Percentiles rank a stretch among this genome's conserved stretches.
phyloP scores from a whole-genome alignment of 2,113 vertebrate genomes.

The Eptatretus burgeri region DNA sequence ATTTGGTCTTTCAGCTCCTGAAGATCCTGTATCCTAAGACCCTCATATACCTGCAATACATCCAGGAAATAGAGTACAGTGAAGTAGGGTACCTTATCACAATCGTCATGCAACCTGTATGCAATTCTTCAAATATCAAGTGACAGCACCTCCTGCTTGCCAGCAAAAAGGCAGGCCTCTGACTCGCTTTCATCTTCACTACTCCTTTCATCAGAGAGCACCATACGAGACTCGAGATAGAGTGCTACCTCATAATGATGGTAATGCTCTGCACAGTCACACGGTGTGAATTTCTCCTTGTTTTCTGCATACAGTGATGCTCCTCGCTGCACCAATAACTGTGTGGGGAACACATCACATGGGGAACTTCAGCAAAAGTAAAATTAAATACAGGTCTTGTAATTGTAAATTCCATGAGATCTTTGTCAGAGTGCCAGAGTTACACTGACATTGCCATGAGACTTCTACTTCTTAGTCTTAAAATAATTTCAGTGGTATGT shows the following conservation, averaged over 20 bases:
- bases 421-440: no score
- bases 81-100: no score
- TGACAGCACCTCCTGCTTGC: slow-evolving; percentile 57
- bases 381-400: no score
- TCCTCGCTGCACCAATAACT: slow-evolving; percentile 51
- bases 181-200: slow-evolving; percentile 74
- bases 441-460: no score
- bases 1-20: slow-evolving; percentile 81
- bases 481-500: no score
- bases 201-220: slow-evolving; percentile 61
- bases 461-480: no score
- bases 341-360: slow-evolving; percentile 4
- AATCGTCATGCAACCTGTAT: no score
- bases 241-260: slow-evolving; percentile 86
- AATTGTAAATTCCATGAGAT: no score
- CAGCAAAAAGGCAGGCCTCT: slow-evolving; percentile 57
- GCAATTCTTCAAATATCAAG: neutral
- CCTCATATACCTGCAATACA: slow-evolving; percentile 37
- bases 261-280: slow-evolving; percentile 88
- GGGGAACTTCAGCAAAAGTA: no score
- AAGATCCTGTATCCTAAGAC: slow-evolving; percentile 61
- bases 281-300: slow-evolving; percentile 84
- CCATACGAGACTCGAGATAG: slow-evolving; percentile 92
- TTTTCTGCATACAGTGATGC: slow-evolving; percentile 88
- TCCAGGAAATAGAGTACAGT: no score